These are phyloP conservation scores for Chionoecetes opilio DNA, from an alignment of 1,140 invertebrate genomes.

Conservation along the genomic window DNA sequence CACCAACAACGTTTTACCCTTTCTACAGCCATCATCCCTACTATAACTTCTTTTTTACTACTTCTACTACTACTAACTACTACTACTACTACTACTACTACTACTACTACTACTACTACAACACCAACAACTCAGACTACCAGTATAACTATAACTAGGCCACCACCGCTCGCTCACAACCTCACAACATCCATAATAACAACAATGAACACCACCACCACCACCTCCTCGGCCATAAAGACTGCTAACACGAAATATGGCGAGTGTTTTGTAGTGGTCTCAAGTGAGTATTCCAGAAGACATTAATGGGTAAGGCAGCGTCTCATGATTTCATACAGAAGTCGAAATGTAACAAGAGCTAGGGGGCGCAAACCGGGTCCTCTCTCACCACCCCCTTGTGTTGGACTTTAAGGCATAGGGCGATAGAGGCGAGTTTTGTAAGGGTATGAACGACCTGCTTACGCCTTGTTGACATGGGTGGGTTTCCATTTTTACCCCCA, in stretches of 20 bases:
- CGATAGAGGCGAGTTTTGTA: not conserved
- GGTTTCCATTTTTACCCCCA: constrained; percentile 72
- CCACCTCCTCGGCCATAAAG: constrained; percentile 17
- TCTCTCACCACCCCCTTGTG: not conserved
- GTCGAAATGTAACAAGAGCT: constrained; percentile 70
- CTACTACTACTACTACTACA: not conserved
- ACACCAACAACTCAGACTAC: not conserved
- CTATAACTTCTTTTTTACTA: not conserved
- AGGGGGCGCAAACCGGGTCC: not conserved
- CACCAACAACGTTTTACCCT: not conserved
- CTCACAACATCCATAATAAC: not conserved
- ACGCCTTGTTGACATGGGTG: constrained; percentile 24
- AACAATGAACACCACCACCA: not conserved
- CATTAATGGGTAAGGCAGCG: constrained; percentile 71
- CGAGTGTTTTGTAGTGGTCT: constrained; percentile 74
- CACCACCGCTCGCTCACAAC: not conserved
- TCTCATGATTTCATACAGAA: constrained; percentile 77
- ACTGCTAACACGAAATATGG: constrained; percentile 71
- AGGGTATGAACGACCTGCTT: not conserved
- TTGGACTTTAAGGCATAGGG: not conserved
- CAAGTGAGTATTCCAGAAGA: constrained; percentile 75
- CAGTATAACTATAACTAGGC: not conserved
- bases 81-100: not conserved
- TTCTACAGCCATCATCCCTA: not conserved
- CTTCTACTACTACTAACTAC: not conserved